Percentiles rank a stretch among this genome's conserved stretches.
phyloP scores from a whole-genome alignment of 2,888 invertebrate genomes.

The Notocelia uddmanniana region DNA sequence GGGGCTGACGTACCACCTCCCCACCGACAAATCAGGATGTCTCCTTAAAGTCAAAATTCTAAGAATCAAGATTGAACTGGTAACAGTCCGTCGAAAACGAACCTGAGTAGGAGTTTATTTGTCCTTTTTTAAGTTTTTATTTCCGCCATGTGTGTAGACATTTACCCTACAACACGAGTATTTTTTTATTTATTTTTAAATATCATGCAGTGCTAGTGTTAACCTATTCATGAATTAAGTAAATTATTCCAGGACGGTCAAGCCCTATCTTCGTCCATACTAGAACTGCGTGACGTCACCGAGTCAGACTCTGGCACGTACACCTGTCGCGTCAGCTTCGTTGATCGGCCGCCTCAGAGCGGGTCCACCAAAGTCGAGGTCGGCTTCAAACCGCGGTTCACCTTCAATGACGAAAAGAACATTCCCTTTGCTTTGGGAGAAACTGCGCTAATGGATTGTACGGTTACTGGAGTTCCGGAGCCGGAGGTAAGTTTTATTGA shows the following conservation, averaged over 20 bases:
- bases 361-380: slow-evolving; percentile 55
- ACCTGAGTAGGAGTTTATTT: no score
- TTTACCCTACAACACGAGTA: no score
- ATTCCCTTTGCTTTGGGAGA: slow-evolving; percentile 53
- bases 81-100: no score
- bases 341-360: slow-evolving; percentile 50
- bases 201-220: neutral
- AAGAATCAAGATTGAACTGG: no score
- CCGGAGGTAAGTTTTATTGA: slow-evolving; percentile 55
- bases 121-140: no score
- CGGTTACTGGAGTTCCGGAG: slow-evolving; percentile 56
- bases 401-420: slow-evolving; percentile 48
- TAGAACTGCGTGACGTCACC: slow-evolving; percentile 53
- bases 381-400: slow-evolving; percentile 61
- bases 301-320: slow-evolving; percentile 61
- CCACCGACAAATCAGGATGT: no score
- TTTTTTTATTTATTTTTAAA: no score
- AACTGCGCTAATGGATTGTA: slow-evolving; percentile 55
- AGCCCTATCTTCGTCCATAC: slow-evolving; percentile 50
- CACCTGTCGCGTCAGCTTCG: slow-evolving; percentile 63
- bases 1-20: no score
- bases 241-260: slow-evolving; percentile 55
- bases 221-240: neutral
- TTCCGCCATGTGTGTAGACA: no score
- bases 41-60: no score